These are phyloP conservation scores for Polyommatus iphigenia DNA, from an alignment of 2,888 invertebrate genomes.

Conservation along the genomic window DNA sequence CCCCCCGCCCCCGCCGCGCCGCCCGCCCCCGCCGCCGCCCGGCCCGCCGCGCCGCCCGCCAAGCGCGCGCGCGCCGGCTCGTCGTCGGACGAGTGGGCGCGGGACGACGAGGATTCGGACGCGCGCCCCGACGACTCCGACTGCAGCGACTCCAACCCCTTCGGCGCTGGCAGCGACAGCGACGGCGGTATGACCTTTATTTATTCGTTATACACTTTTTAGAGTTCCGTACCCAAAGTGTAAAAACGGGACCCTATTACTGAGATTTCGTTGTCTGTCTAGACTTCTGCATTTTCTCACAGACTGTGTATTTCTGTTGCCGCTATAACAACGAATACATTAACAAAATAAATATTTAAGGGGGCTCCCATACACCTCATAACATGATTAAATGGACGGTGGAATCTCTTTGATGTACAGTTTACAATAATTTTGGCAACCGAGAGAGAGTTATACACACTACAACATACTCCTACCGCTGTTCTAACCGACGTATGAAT, in stretches of 20 bases:
- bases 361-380: no score
- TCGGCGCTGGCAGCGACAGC: constrained; percentile 88
- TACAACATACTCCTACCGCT: no score
- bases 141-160: constrained; percentile 93
- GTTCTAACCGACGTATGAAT: background rate
- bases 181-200: constrained; percentile 81
- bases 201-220: background rate
- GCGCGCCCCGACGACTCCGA: constrained; percentile 55
- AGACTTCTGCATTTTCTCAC: no score
- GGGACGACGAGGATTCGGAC: constrained; percentile 65
- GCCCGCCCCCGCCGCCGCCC: constrained; percentile 52
- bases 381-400: no score
- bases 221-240: background rate
- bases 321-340: no score
- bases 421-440: no score
- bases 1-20: constrained; percentile 50
- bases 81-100: constrained; percentile 83
- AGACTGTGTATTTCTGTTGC: no score
- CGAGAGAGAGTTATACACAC: no score
- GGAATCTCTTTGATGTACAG: no score
- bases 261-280: no score
- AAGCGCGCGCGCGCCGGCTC: constrained; percentile 81
- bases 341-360: no score
- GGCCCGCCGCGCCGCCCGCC: constrained; percentile 54
- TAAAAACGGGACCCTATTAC: no score